Base-by-base conservation (phyloP, 2,888 invertebrate genomes). In the Drosophila nigricruria region DNA sequence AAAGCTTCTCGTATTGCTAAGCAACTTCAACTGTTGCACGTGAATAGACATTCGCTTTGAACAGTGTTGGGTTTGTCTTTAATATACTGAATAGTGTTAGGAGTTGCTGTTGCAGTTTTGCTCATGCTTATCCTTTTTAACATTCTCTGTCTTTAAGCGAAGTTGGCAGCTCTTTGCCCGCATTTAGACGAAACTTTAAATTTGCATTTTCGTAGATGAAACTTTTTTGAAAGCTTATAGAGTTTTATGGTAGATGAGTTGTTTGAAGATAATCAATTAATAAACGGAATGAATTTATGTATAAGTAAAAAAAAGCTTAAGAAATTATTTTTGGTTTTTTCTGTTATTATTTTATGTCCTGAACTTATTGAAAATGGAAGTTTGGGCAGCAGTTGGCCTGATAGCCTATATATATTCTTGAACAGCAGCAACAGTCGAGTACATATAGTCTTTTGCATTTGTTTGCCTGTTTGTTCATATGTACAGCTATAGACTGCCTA, bases 111-210 rank as follows among this genome's bases (percentile, higher is more conserved):
- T 3, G 8, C 27, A 47, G n/a, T n/a, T 14, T n/a, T 14, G 0
- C 23, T 8, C 43, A 6, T 30, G 10, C 2, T 30, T 30, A 14
- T 30, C 10, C 9, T 16, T 40, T 20, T 14, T 18, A 2, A 1
- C 12, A 1, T 27, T 40, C 12, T 4, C 16, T 8, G 14, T 5
- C 2, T n/a, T 43, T 5, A 6, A n/a, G n/a, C n/a, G 25, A 23
- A 2, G 54, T 42, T 54, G 54, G 54, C 54, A 54, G 16, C 6
- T n/a, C n/a, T 25, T 23, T 2, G 14, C 38, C 38, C 38, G 53
- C 38, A 18, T 3, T 18, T n/a, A 0, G 16, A 34, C 3, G 12
- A n/a, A 25, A 36, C 36, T n/a, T 52, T 23, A 25, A 52, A 52
- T 14, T 34, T 14, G 2, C 32, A 32, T 32, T 10, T 42, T 20